Evolutionary conservation across 2,888 invertebrate genomes (phyloP).

Genomic region (Protonemura montana): DNA sequence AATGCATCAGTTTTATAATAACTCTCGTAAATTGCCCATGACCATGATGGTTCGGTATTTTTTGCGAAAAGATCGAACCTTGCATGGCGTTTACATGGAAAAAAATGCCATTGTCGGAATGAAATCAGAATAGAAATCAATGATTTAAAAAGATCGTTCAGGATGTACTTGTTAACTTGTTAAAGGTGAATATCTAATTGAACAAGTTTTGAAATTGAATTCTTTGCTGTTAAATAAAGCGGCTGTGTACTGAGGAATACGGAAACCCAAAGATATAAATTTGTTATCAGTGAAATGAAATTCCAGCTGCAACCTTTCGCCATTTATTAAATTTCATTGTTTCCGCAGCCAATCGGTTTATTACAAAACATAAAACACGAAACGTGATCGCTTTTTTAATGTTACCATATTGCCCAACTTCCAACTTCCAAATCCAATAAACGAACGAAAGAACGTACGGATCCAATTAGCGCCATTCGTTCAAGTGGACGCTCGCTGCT

Average conservation of each 20-base stretch:
- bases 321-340: neutral
- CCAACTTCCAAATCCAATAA: neutral
- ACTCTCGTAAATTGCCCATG: neutral
- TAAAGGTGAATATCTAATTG: neutral
- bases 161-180: neutral
- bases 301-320: neutral
- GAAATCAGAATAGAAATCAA: neutral
- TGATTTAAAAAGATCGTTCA: neutral
- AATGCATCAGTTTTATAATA: neutral
- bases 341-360: neutral
- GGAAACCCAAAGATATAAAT: neutral
- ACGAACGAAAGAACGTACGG: neutral
- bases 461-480: neutral
- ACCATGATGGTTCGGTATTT: neutral
- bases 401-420: neutral
- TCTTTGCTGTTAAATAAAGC: neutral
- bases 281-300: neutral
- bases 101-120: neutral
- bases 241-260: neutral
- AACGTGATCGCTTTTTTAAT: neutral
- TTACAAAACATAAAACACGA: conserved; percentile 7
- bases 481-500: neutral
- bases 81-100: neutral
- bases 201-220: neutral
- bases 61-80: too few species aligned